Base-by-base conservation (phyloP, 2,797 vertebrate genomes). In the Pangasius larnaudii region DNA sequence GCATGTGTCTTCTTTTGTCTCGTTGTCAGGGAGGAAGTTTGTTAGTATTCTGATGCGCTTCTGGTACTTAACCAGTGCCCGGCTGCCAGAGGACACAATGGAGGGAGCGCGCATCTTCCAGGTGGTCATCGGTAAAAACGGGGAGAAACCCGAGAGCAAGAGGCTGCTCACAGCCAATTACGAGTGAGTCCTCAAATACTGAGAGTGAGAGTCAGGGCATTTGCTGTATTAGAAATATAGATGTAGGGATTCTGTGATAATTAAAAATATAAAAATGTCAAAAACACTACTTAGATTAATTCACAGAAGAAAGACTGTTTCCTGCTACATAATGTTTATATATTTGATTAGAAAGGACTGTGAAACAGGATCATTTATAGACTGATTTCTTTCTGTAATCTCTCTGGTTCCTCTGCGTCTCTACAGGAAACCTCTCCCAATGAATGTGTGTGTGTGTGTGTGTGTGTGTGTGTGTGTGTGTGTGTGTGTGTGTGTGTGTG, bases 41-140 rank as follows among this genome's bases (percentile, higher is more conserved):
- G 98, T 99, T 92, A 97, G 96, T 85, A 99, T 99, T 92, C 92
- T 98, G 92, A 98, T 98, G 97, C 96, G 96, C 30, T 99, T 98
- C 95, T 99, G 98, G 98, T 99, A 99, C 92, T 92, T 99, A 91
- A 97, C 97, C 2, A 97, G 95, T 86, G 96, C 95, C 7, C 94
- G 85, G 61, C 93, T 99, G 72, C 96, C 97, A 81, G 96, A 97
- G 0, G 96, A 97, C 19, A 88, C 91, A n/a, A 30, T 96, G 85
- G 95, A 96, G 74, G 97, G 96, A 93, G 92, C 94, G 24, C 96
- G 93, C 78, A 90, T 97, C 67, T 97, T 98, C 93, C 96, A 97
- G 91, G 91, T 98, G 86, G 92, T 94, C 36, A 88, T 97, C 84
- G 96, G 96, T 49, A 95, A 94, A 89, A 95, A 96, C 5, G 91